These are phyloP conservation scores for Silurus meridionalis DNA, from an alignment of 2,113 vertebrate genomes.

Conservation along the genomic window DNA sequence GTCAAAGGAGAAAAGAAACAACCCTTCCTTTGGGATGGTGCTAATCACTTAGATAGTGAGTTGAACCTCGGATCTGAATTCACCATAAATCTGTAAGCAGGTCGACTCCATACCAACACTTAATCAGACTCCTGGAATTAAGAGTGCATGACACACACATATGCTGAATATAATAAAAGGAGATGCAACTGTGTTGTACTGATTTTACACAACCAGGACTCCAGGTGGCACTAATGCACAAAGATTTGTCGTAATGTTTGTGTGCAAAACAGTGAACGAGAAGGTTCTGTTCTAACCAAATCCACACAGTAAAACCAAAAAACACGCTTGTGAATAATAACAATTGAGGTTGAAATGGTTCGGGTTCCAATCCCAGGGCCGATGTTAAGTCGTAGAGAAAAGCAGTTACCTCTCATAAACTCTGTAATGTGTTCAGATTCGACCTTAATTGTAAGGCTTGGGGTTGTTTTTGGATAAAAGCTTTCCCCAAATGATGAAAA, in stretches of 20 bases:
- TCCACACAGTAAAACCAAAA: not conserved
- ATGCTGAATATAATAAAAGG: not conserved
- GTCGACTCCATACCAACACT: not conserved
- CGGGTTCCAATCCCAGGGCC: not conserved
- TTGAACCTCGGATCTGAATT: not conserved
- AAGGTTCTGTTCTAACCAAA: not conserved
- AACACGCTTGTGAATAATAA: not conserved
- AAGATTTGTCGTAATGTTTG: not conserved
- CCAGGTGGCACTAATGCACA: constrained; percentile 30
- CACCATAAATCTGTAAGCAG: not conserved
- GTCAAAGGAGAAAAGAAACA: not conserved
- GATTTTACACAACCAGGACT: constrained; percentile 20
- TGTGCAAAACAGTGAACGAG: not conserved
- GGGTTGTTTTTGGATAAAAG: not conserved
- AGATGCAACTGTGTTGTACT: not conserved
- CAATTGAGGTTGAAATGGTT: not conserved
- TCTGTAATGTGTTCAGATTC: not conserved
- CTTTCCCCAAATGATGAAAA: not conserved
- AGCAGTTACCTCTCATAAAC: not conserved
- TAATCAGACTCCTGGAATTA: not conserved
- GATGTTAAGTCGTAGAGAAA: not conserved
- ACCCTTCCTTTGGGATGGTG: not conserved
- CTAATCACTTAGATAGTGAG: not conserved
- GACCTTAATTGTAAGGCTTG: not conserved
- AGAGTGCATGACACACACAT: not conserved